Percentiles rank a stretch among this genome's conserved stretches.
These are phyloP conservation scores for Peromyscus maniculatus DNA, from an alignment of 2,113 vertebrate species.

Conservation along the genomic window DNA sequence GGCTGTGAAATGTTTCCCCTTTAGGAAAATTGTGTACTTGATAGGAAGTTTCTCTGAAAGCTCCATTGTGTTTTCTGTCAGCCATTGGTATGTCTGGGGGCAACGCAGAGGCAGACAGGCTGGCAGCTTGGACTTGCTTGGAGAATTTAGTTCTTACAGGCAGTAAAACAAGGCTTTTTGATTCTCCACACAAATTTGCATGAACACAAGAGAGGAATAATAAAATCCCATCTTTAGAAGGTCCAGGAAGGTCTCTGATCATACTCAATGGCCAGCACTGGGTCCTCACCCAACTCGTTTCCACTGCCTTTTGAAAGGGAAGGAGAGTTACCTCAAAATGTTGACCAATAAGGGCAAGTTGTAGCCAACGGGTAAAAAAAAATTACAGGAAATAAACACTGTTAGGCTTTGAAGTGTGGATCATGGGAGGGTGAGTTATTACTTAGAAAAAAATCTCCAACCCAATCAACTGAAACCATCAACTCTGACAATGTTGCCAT, in stretches of 20 bases:
- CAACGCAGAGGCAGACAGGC: not conserved
- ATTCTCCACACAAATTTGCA: not conserved
- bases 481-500: not conserved
- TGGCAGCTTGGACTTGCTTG: not conserved
- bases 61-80: not conserved
- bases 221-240: constrained; percentile 1
- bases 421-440: not conserved
- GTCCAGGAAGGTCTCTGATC: not conserved
- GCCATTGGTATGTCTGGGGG: not conserved
- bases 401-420: not conserved
- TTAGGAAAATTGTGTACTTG: not conserved
- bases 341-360: not conserved
- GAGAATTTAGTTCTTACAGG: not conserved
- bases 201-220: not conserved
- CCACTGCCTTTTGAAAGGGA: not conserved
- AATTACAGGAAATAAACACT: not conserved
- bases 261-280: not conserved
- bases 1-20: not conserved
- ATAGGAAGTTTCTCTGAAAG: not conserved
- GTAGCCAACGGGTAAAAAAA: not conserved
- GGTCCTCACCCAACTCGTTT: not conserved
- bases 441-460: not conserved
- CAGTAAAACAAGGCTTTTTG: not conserved
- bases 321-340: not conserved
- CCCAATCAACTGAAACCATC: not conserved